These are phyloP conservation scores for Choloepus hoffmanni DNA, from an alignment of 2,113 vertebrate species.

Conservation along the genomic window DNA sequence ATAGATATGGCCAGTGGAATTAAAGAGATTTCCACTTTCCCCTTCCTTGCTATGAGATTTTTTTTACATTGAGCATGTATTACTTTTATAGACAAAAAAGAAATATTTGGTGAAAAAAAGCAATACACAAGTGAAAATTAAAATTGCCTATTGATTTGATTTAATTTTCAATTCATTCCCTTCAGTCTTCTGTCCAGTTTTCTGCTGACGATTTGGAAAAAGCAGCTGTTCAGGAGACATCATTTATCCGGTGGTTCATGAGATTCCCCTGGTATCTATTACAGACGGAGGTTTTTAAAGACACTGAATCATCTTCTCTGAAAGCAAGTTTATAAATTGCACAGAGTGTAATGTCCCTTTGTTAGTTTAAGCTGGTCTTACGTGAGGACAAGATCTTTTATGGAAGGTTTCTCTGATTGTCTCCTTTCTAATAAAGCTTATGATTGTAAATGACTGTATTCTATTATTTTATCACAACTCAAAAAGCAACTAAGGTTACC, in stretches of 20 bases:
- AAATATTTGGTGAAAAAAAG: neutral
- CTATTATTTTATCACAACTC: neutral
- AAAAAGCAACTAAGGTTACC: neutral
- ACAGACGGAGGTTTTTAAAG: neutral
- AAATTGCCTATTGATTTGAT: constrained; percentile 19
- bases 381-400: neutral
- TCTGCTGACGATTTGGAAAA: neutral
- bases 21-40: neutral
- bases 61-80: neutral
- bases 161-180: neutral
- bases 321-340: constrained; percentile 41
- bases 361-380: neutral
- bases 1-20: neutral
- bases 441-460: neutral
- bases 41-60: neutral
- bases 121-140: constrained; percentile 6
- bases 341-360: neutral
- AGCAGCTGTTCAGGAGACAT: neutral
- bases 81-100: constrained; percentile 11
- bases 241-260: neutral
- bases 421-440: neutral
- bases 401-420: neutral
- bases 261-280: neutral
- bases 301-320: constrained; percentile 2
- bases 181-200: neutral